Base-by-base conservation (phyloP, 1,140 invertebrate genomes). In the Pseudomyrmex concolor region DNA sequence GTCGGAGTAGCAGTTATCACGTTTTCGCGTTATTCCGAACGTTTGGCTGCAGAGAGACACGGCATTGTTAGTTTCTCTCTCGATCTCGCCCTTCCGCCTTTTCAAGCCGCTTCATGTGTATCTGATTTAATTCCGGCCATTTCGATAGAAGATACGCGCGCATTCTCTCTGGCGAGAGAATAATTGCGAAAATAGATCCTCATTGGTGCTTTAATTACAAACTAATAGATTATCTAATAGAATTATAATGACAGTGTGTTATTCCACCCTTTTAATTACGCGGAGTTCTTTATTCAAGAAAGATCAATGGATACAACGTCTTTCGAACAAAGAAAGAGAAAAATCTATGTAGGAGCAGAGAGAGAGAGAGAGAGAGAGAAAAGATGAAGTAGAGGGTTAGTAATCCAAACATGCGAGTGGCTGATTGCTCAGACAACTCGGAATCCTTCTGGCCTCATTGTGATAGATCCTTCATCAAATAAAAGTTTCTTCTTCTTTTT, bases 341-440 rank as follows among this genome's bases (percentile, higher is more conserved):
- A 82, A 73, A 25, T 48, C 5, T 34, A 34, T 74, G 43, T n/a
- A 17, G 25, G 13, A 62, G 17, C 48, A 43, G 59, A 59, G 67
- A 74, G 68, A 62, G 34, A 34, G 34, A 34, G 34, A 34, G 5
- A 34, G 34, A 34, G 34, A 34, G 45, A 4, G n/a, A 74, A 34
- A 63, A 15, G 15, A 71, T 59, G 55, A 73, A 66, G 19, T 60
- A 50, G 78, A 83, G 59, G 22, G 84, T 71, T 71, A 82, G 78
- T 66, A 82, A 85, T 82, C 80, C 84, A 84, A 85, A 82, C 78
- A 85, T 85, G 84, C 84, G 84, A 80, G 84, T 80, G 84, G 64
- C 84, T 85, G 84, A 85, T 85, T 85, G 84, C 80, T 85, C 80
- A 83, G 80, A 85, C 84, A 83, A 70, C 54, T 83, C 19, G 22